phyloP scores from a whole-genome alignment of 2,888 invertebrate genomes.

The Tinea trinotella region DNA sequence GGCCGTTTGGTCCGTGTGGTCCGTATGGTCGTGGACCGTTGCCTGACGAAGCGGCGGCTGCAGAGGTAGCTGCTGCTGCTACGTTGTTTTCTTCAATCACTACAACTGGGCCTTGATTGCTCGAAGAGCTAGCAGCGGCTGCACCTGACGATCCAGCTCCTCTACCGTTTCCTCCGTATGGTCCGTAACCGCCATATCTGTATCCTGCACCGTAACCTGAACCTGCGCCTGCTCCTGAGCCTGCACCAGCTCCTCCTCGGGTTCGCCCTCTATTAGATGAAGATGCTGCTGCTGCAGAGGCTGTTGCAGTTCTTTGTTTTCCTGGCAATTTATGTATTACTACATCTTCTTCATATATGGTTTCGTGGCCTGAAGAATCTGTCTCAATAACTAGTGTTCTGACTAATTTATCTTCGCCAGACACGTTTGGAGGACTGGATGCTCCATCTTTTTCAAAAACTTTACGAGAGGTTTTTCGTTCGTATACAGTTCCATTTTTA shows the following conservation, averaged over 20 bases:
- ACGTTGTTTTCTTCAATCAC: background rate
- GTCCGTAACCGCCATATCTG: background rate
- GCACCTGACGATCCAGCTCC: background rate
- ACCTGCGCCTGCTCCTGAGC: background rate
- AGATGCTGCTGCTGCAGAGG: conserved; percentile 15
- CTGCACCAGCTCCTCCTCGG: conserved; percentile 13
- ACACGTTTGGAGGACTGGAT: conserved; percentile 22
- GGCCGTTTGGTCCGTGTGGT: too few species aligned
- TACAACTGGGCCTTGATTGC: too few species aligned
- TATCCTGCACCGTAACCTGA: background rate
- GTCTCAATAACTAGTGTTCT: conserved; percentile 32
- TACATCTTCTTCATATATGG: conserved; percentile 41
- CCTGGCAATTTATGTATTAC: conserved; percentile 32
- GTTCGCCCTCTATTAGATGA: background rate
- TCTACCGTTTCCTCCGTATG: background rate
- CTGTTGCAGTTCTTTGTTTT: conserved; percentile 3
- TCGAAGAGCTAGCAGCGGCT: background rate
- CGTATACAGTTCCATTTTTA: conserved; percentile 30
- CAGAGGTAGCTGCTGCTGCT: conserved; percentile 20
- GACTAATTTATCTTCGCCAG: conserved; percentile 30
- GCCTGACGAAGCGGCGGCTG: too few species aligned
- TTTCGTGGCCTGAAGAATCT: conserved; percentile 37
- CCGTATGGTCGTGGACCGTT: too few species aligned
- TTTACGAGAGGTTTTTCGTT: conserved; percentile 29
- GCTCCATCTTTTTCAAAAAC: conserved; percentile 28